These are phyloP conservation scores for Danionella cerebrum DNA, from an alignment of 2,113 vertebrate genomes.

Conservation along the genomic window DNA sequence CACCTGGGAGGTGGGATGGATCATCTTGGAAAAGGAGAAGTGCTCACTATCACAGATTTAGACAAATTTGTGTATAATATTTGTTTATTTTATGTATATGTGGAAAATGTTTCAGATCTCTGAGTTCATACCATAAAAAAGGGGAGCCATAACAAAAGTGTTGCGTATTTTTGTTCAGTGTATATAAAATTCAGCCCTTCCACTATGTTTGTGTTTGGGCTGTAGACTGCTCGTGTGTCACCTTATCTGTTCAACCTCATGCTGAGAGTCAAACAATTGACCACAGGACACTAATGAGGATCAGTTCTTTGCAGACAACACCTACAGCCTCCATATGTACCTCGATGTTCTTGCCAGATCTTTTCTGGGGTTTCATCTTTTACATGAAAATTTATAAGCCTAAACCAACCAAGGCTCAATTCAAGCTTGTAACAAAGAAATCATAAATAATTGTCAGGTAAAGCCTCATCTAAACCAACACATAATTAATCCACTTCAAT, in stretches of 20 bases:
- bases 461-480: background rate
- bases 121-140: no score
- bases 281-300: slow-evolving; percentile 33
- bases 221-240: background rate
- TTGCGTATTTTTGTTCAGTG: no score
- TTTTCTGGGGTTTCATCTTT: background rate
- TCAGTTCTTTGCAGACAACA: slow-evolving; percentile 18
- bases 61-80: no score
- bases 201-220: background rate
- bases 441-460: background rate
- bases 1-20: no score
- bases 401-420: background rate
- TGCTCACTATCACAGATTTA: no score
- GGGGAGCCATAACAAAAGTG: no score
- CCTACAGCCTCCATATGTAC: background rate
- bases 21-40: no score
- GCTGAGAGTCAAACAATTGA: slow-evolving; percentile 31
- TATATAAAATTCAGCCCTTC: no score
- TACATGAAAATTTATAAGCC: background rate
- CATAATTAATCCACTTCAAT: background rate
- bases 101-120: no score
- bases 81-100: no score
- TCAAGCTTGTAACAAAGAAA: background rate
- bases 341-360: background rate
- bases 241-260: slow-evolving; percentile 10